Percentiles rank a stretch among this genome's conserved stretches.
Conservation (phyloP, 1,140 invertebrate genomes). For the Batillaria attramentaria region DNA sequence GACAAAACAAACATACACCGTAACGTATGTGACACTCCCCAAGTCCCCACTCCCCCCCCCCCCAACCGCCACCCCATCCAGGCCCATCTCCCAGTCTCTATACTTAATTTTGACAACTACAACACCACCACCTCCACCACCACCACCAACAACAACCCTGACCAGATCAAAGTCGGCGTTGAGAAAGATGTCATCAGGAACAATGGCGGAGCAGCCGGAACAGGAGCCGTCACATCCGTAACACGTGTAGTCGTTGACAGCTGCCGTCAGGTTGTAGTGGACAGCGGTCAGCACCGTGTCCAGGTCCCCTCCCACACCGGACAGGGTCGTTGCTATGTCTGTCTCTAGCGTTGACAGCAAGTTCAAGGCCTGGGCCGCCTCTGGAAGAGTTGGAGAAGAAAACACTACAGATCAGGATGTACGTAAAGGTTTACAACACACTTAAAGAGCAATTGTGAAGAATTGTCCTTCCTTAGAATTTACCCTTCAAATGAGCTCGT, state of each 20-base stretch:
- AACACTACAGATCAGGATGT: too few species aligned
- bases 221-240: constrained; percentile 26
- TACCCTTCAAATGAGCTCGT: too few species aligned
- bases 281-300: neutral
- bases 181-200: constrained; percentile 27
- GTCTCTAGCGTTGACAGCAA: neutral
- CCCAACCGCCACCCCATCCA: neutral
- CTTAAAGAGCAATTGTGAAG: too few species aligned
- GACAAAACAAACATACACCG: neutral
- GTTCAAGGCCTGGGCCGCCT: neutral
- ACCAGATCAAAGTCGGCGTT: constrained; percentile 1
- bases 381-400: too few species aligned
- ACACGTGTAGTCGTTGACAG: constrained; percentile 14
- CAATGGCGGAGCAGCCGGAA: constrained; percentile 9
- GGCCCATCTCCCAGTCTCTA: too few species aligned
- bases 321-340: neutral
- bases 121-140: too few species aligned
- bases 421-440: too few species aligned
- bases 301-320: neutral
- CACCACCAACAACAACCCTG: neutral
- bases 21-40: neutral
- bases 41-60: too few species aligned
- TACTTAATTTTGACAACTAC: too few species aligned
- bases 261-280: constrained; percentile 11
- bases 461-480: too few species aligned